Base-by-base conservation (phyloP, 1,140 invertebrate genomes). In the Dendroctonus ponderosae region DNA sequence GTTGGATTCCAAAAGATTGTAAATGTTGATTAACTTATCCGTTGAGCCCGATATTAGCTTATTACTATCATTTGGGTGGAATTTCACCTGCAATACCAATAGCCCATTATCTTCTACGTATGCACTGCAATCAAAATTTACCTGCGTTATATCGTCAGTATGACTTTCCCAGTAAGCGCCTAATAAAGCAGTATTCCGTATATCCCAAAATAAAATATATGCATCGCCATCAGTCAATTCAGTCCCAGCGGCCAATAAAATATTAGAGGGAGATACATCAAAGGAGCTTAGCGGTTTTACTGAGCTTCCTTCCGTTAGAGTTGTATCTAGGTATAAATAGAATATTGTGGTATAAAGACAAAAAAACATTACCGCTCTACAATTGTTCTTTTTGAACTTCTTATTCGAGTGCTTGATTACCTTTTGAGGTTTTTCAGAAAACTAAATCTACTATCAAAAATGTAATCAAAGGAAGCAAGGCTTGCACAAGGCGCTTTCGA, bases 141-240 rank as follows among this genome's bases (percentile, higher is more conserved):
- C 87, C 76, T 89, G 84, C 40, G 91, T 92, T 8, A 96, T 84
- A 77, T 94, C 92, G 80, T 93, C 91, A 67, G 86, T 86, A 73
- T 95, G 92, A 38, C 88, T 90, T 72, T 95, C 89, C 86, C 88
- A 91, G 77, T 95, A 97, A 7, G 87, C 90, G 4, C 93, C 93
- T 5, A 95, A 77, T 9, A 90, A 78, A 70, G 85, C 84, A 0
- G 82, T 77, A 57, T 82, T 83, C 67, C 91, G 82, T 15, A 87
- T 77, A 79, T 95, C 93, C 89, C 91, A 95, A 80, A 94, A 95
- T 43, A 94, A 77, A 40, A 94, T 82, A 76, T 85, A 93, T 9
- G 88, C 83, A 75, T 92, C 90, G 44, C 85, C 84, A 63, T 85
- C 82, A 59, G 85, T 80, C 14, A 88, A 80, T 69, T 92, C 88